Conservation (phyloP, 2,113 vertebrate genomes). For the Gallinago undulata region DNA sequence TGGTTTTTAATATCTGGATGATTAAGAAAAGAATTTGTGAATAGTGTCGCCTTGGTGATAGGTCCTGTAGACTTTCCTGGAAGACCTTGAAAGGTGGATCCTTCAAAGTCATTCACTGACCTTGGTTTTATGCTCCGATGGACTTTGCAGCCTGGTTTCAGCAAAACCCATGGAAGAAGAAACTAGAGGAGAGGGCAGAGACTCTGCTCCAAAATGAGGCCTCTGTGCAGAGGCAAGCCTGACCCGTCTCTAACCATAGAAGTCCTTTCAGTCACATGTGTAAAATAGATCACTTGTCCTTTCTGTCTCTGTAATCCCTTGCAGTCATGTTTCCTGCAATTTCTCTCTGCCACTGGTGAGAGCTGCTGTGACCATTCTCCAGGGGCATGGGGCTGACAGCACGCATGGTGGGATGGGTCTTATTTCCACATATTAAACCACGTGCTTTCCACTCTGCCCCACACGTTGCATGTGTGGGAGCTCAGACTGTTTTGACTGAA, state of each 20-base stretch:
- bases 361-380: not conserved
- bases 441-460: not conserved
- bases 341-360: not conserved
- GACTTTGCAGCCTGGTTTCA: not conserved
- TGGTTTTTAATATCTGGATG: not conserved
- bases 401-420: not conserved
- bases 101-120: not conserved
- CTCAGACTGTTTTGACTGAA: not conserved
- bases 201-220: not conserved
- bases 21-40: not conserved
- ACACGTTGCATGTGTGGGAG: not conserved
- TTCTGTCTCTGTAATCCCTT: not conserved
- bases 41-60: not conserved
- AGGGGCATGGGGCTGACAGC: accelerated
- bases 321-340: not conserved
- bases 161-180: not conserved
- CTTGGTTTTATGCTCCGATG: not conserved
- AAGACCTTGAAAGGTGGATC: not conserved
- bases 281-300: not conserved
- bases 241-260: not conserved
- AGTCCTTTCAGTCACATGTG: not conserved
- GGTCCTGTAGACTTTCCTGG: not conserved
- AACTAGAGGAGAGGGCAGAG: not conserved
- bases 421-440: not conserved
- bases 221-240: not conserved